Percentiles rank a stretch among this genome's conserved stretches.
Evolutionary conservation across 2,113 vertebrate genomes (phyloP).

Genomic region (Picathartes gymnocephalus): DNA sequence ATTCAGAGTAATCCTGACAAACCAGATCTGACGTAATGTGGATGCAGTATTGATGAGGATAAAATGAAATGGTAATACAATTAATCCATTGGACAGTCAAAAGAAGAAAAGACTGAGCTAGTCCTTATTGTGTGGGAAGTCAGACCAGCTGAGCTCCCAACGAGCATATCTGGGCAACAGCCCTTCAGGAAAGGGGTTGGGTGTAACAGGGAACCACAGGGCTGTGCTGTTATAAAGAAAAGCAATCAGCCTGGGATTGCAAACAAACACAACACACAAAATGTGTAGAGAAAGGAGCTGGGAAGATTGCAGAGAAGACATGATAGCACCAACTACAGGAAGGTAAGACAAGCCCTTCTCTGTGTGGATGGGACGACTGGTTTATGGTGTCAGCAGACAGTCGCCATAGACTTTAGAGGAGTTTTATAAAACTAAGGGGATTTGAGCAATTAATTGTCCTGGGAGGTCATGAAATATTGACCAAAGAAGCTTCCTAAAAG

Average conservation of each 20-base stretch:
- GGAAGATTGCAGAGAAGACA: not conserved
- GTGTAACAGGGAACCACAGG: not conserved
- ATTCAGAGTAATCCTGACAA: constrained; percentile 3
- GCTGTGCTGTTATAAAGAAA: not conserved
- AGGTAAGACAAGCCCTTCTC: not conserved
- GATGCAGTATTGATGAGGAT: not conserved
- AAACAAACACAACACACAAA: not conserved
- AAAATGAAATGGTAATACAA: not conserved
- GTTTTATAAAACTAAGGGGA: not conserved
- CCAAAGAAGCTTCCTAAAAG: not conserved
- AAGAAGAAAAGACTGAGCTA: not conserved
- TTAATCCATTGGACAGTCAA: not conserved
- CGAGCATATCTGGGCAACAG: not conserved
- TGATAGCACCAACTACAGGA: not conserved
- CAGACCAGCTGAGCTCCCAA: not conserved
- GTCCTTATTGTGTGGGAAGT: not conserved
- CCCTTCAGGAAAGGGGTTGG: not conserved
- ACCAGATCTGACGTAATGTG: not conserved
- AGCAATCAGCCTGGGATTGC: not conserved
- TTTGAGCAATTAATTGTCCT: not conserved
- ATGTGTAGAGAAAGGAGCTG: not conserved
- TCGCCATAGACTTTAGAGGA: not conserved
- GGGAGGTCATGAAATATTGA: not conserved
- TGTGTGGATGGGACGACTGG: not conserved
- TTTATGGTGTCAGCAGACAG: not conserved